Base-by-base conservation (phyloP, 2,113 vertebrate species). In the Hypomesus transpacificus region DNA sequence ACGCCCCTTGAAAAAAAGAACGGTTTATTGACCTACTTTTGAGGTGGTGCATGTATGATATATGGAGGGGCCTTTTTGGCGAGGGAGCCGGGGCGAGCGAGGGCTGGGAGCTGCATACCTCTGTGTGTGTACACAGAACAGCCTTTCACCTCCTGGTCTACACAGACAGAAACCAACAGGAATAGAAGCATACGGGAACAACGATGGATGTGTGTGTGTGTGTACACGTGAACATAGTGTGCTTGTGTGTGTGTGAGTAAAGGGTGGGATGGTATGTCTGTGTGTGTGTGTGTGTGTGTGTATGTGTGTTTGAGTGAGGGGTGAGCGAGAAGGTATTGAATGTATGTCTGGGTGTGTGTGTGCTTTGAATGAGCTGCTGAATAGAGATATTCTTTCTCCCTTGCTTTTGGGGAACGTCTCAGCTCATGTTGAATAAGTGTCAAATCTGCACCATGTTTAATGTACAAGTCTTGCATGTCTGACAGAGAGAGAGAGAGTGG, bases 11-110 rank as follows among this genome's bases (percentile, higher is more conserved):
- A 46, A 46, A 46, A 46, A 46, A 46, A 46, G 39, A 46, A 46
- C 39, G 39, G 39, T 46, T 87, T 83, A 86, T 77, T 90, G 88
- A 89, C 89, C 89, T 88, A 89, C 84, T 88, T 91, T 86, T 51
- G 67, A 81, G 74, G 73, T 78, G 76, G 81, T 61, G 80, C 70
- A 74, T 65, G 14, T 76, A 84, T 88, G 87, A 89, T 87, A 85
- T 83, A 86, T 87, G 76, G 73, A 70, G 73, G 73, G 77, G 70
- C 75, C 71, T 73, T 79, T 78, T 82, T 54, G 65, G 77, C 75
- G 60, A 78, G 39, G 39, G 39, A 46, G 69, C 78, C 34, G 65
- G 76, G 39, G 39, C 17, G 53, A n/a, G 28, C 7, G 22, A 54
- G 68, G 24, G 53, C 59, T 71, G 70, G 46, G 77, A 4, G 13